Evolutionary conservation across 2,113 vertebrate genomes (phyloP).

Genomic region (Odobenus rosmarus): DNA sequence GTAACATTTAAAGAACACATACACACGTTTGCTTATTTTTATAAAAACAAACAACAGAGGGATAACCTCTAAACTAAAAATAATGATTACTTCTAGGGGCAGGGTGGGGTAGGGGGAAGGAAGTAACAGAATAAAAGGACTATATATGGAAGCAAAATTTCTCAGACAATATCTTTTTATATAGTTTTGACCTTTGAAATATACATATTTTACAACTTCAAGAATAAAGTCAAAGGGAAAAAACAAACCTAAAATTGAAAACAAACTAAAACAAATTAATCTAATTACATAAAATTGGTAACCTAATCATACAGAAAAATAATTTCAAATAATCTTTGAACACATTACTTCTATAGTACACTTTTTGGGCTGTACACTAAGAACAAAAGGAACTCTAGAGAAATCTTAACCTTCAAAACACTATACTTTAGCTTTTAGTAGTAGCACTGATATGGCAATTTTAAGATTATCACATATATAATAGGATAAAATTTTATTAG

Average conservation of each 20-base stretch:
- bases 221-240: not conserved
- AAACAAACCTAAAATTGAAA: not conserved
- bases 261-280: not conserved
- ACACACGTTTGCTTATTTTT: not conserved
- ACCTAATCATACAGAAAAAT: not conserved
- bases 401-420: not conserved
- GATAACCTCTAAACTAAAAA: slow-evolving; percentile 27
- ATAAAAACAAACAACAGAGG: slow-evolving; percentile 3
- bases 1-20: not conserved
- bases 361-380: not conserved
- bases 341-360: not conserved
- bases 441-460: not conserved
- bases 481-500: slow-evolving; percentile 10
- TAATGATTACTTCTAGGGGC: not conserved
- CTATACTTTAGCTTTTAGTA: not conserved
- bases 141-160: not conserved
- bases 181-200: not conserved
- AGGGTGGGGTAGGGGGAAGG: not conserved
- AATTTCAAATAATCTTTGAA: not conserved
- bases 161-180: not conserved
- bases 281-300: not conserved
- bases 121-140: not conserved
- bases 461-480: not conserved
- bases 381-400: not conserved
- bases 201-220: not conserved